Percentiles rank a stretch among this genome's conserved stretches.
phyloP scores from a whole-genome alignment of 2,888 invertebrate species.

The Emesis russula region DNA sequence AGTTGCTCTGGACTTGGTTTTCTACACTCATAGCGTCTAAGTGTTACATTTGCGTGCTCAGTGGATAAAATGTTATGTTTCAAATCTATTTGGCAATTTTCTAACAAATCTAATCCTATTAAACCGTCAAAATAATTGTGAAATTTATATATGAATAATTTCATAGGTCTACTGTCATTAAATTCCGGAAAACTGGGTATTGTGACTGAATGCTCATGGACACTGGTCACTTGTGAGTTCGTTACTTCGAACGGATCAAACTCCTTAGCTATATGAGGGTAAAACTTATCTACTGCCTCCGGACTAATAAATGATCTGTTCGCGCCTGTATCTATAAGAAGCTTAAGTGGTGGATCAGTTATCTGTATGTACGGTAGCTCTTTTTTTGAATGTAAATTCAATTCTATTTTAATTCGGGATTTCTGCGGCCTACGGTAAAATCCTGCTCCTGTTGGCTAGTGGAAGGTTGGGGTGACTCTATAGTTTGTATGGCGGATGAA shows the following conservation, averaged over 20 bases:
- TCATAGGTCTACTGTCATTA: neutral
- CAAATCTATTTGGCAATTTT: neutral
- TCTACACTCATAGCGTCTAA: slow-evolving; percentile 40
- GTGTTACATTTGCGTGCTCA: neutral
- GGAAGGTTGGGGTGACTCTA: slow-evolving; percentile 20
- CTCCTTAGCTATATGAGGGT: slow-evolving; percentile 14
- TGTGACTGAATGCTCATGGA: slow-evolving; percentile 19
- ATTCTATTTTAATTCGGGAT: slow-evolving; percentile 78
- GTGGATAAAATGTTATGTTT: neutral
- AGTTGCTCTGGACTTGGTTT: neutral
- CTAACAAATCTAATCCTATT: neutral
- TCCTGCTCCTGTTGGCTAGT: slow-evolving; percentile 52
- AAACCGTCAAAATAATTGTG: too few species aligned
- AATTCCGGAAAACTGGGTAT: slow-evolving; percentile 14
- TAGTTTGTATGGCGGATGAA: neutral
- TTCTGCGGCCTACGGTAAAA: slow-evolving; percentile 66
- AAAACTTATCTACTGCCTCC: slow-evolving; percentile 60
- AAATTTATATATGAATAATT: neutral
- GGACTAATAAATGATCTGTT: slow-evolving; percentile 86
- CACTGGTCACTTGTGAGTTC: neutral
- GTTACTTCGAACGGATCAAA: slow-evolving; percentile 51
- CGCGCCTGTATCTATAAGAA: slow-evolving; percentile 84
- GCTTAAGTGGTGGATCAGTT: slow-evolving; percentile 73
- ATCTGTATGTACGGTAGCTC: slow-evolving; percentile 83
- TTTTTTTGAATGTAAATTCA: slow-evolving; percentile 79